phyloP scores from a whole-genome alignment of 2,888 invertebrate genomes.

The Lasioglossum vierecki region DNA sequence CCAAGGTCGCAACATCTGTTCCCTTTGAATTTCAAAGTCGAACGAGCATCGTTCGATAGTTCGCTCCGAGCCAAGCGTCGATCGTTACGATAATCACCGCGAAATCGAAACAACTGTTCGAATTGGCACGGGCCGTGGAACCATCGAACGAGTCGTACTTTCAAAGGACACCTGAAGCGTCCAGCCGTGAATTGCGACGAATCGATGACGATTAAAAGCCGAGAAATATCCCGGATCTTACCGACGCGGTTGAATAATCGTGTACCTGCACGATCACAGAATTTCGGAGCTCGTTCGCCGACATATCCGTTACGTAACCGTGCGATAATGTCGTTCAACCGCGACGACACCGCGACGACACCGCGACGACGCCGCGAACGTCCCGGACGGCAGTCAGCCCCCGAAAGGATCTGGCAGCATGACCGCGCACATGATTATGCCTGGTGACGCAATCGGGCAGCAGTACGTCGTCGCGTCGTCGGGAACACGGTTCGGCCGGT shows the following conservation, averaged over 20 bases:
- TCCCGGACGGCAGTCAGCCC: conserved; percentile 1
- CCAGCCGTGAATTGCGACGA: neutral
- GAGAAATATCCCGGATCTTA: neutral
- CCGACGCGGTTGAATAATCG: neutral
- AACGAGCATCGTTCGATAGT: neutral
- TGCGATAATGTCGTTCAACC: conserved; percentile 30
- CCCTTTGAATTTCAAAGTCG: neutral
- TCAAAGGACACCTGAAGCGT: neutral
- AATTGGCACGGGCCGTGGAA: neutral
- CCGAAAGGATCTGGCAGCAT: neutral
- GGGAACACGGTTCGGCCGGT: conserved; percentile 32
- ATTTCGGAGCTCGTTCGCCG: conserved; percentile 15
- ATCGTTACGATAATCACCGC: neutral
- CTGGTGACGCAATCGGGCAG: conserved; percentile 24
- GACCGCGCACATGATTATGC: conserved; percentile 50
- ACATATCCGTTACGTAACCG: conserved; percentile 33
- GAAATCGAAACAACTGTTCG: neutral
- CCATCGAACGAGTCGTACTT: neutral
- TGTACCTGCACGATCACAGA: neutral
- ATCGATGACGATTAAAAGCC: neutral
- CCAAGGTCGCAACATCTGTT: neutral
- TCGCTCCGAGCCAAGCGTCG: neutral
- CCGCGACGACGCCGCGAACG: conserved; percentile 4
- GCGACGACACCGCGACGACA: neutral
- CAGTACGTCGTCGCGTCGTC: conserved; percentile 11